Base-by-base conservation (phyloP, 2,113 vertebrate species). In the Heloderma charlesbogerti region DNA sequence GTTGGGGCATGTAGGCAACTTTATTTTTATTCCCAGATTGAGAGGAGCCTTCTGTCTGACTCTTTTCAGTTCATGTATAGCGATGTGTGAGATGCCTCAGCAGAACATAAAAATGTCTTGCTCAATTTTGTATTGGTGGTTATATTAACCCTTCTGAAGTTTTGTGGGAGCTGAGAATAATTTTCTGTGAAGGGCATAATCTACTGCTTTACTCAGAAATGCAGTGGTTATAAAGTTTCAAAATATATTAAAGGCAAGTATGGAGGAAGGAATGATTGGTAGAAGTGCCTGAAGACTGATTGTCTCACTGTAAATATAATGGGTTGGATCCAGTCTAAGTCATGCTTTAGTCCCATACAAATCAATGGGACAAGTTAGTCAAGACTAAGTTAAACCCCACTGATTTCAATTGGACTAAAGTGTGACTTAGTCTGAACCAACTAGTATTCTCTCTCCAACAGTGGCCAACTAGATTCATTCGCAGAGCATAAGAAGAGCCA, bases 1-100 rank as follows among this genome's bases (percentile, higher is more conserved):
- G 7, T 79, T 48, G n/a, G 1, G 12, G 5, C 45, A 88, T 83
- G 0, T 16, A n/a, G 43, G 40, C 0, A 83, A 57, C 45, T 22
- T 48, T 6, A 31, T 54, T 48, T 22, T 0, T 90, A 31, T 66
- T 89, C 20, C 2, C 37, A 51, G 0, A 6, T 34, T 43, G 27
- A 0, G 2, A 0, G 22, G 45, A 88, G 40, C 27, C 72, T 90
- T 85, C n/a, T 75, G 12, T 20, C 34, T 72, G 6, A 45, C 78
- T 40, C 37, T 45, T 51, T 48, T 31, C 78, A 93, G 25, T 7
- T 79, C 22, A 43, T 60, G 10, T 88, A 89, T 8, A 2, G 25
- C 34, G 48, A 66, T 86, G 54, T 25, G 9, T 83, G 20, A 37
- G 54, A 66, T 84, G 20, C 20, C 12, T 54, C 82, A 29, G 13